A percentile compares a stretch with the other conserved stretches of the same genome.
Evolutionary conservation across 1,140 invertebrate genomes (phyloP).

Genomic region (Drosophila subpulchrella): DNA sequence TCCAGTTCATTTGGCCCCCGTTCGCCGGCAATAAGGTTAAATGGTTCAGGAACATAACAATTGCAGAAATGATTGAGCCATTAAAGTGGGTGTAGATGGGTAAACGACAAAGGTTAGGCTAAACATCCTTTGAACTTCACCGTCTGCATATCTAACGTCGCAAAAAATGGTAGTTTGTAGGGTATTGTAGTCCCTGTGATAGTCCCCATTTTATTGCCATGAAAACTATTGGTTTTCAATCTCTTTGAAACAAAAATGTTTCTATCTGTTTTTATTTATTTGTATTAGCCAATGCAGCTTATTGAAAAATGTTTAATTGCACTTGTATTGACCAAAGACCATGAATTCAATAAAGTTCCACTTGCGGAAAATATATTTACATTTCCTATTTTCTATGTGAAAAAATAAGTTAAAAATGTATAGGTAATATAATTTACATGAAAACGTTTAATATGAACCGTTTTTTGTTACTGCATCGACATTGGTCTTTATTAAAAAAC

Average conservation of each 20-base stretch:
- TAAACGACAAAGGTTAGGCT: constrained; percentile 2
- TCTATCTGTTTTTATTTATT: not conserved
- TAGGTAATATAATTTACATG: too few species aligned
- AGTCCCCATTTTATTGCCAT: not conserved
- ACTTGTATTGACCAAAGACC: too few species aligned
- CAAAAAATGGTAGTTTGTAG: not conserved
- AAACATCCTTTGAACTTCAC: not conserved
- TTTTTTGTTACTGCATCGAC: too few species aligned
- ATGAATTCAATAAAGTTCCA: too few species aligned
- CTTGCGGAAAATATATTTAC: too few species aligned
- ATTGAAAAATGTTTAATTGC: too few species aligned
- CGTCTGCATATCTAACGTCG: not conserved
- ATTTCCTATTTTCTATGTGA: too few species aligned
- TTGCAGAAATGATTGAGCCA: constrained; percentile 57
- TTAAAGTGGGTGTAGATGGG: constrained; percentile 14
- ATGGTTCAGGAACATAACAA: constrained; percentile 42
- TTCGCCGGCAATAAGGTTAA: constrained; percentile 32
- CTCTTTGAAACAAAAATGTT: too few species aligned
- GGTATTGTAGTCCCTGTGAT: too few species aligned
- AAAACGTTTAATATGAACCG: too few species aligned
- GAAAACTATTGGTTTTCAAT: not conserved
- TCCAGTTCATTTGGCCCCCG: constrained; percentile 57
- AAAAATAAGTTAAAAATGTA: too few species aligned
- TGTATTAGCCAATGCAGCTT: not conserved
- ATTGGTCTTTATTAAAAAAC: too few species aligned